A percentile compares a stretch with the other conserved stretches of the same genome.
These are phyloP conservation scores for Nesoenas mayeri DNA, from an alignment of 2,113 vertebrate genomes.

Conservation along the genomic window DNA sequence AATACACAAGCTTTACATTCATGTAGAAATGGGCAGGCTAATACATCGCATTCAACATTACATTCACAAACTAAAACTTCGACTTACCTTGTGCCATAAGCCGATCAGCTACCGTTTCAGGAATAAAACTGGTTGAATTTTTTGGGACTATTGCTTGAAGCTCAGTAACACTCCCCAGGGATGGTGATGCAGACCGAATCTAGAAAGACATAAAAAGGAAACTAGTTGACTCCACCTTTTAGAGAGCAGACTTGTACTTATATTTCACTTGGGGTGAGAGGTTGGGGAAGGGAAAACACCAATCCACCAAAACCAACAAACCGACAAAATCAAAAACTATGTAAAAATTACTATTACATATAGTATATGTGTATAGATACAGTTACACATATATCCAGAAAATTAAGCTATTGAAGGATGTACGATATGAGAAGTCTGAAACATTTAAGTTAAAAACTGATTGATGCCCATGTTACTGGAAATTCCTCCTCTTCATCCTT, in stretches of 20 bases:
- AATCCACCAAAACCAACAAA: background rate
- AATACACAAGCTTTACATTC: background rate
- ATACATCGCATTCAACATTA: background rate
- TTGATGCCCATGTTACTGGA: background rate
- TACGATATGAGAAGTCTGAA: background rate
- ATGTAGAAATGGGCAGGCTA: background rate
- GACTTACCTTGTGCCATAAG: conserved; percentile 83
- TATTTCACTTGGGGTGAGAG: background rate
- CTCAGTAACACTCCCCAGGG: conserved; percentile 61
- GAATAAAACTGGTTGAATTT: conserved; percentile 32
- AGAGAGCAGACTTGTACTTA: background rate
- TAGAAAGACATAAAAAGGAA: conserved; percentile 50
- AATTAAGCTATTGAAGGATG: background rate
- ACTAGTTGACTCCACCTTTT: background rate
- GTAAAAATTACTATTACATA: background rate
- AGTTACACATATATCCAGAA: background rate
- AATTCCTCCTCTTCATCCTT: background rate
- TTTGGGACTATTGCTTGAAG: conserved; percentile 45
- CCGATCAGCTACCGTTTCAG: conserved; percentile 74
- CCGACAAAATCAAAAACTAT: accelerated
- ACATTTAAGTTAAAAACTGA: background rate
- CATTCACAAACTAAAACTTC: background rate
- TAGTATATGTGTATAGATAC: background rate
- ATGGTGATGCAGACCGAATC: conserved; percentile 66
- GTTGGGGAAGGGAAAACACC: background rate